Evolutionary conservation across 2,888 invertebrate species (phyloP).

Genomic region (Diarsia dahlii): DNA sequence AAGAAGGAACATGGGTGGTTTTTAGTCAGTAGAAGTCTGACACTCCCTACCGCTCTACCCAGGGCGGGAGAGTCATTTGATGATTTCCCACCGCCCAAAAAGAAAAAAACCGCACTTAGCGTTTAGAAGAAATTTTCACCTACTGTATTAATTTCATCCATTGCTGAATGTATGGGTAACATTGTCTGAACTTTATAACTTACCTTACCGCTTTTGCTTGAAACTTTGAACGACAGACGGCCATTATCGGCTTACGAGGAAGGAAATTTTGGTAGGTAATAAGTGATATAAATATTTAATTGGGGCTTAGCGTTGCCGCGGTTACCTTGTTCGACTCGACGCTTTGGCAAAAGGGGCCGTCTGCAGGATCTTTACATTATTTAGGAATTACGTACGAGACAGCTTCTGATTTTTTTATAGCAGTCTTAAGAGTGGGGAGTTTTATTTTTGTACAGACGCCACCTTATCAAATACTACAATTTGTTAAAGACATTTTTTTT

Average conservation of each 20-base stretch:
- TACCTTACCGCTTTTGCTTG: neutral
- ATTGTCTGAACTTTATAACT: neutral
- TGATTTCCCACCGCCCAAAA: no score
- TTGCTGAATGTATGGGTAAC: neutral
- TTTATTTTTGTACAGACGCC: no score
- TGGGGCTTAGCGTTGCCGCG: neutral
- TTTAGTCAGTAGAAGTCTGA: no score
- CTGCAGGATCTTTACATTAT: neutral
- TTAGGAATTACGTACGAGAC: no score
- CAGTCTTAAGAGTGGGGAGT: neutral
- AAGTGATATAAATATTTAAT: neutral
- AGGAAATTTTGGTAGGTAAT: neutral
- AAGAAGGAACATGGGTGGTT: no score
- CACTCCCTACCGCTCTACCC: no score
- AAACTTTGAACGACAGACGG: neutral
- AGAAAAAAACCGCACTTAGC: no score
- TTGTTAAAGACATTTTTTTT: no score
- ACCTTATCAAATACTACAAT: no score
- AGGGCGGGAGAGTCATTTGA: no score
- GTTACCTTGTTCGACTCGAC: neutral
- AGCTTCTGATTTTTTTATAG: neutral
- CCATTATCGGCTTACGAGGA: neutral
- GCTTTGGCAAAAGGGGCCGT: neutral
- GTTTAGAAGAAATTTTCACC: no score
- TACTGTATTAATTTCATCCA: no score